Evolutionary conservation across 2,888 invertebrate genomes (phyloP).

Genomic region (Tinea pellionella): DNA sequence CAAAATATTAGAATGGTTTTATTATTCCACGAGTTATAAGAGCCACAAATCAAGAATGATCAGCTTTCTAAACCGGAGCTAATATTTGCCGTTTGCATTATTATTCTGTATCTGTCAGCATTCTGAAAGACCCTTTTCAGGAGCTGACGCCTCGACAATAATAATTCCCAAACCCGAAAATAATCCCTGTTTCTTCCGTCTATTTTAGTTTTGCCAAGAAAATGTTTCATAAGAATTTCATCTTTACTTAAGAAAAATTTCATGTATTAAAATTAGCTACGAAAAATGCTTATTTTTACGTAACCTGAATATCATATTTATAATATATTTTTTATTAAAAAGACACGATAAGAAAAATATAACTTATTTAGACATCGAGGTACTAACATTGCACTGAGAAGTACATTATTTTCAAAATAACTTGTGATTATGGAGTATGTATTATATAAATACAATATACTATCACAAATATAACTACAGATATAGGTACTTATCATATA

Average conservation of each 20-base stretch:
- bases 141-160: constrained; percentile 7
- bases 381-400: too few species aligned
- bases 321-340: too few species aligned
- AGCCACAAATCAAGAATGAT: background rate
- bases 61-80: background rate
- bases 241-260: background rate
- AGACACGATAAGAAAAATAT: too few species aligned
- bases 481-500: too few species aligned
- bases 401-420: too few species aligned
- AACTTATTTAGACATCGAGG: too few species aligned
- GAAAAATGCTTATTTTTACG: too few species aligned
- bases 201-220: constrained; percentile 7
- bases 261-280: too few species aligned
- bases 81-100: constrained; percentile 9
- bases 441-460: too few species aligned
- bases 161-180: constrained; percentile 2
- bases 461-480: too few species aligned
- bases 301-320: too few species aligned
- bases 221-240: background rate
- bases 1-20: background rate
- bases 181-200: constrained; percentile 8
- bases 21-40: background rate
- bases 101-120: constrained; percentile 6
- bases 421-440: too few species aligned
- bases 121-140: constrained; percentile 9